Evolutionary conservation across 2,113 vertebrate species (phyloP).

Genomic region (Tursiops truncatus): DNA sequence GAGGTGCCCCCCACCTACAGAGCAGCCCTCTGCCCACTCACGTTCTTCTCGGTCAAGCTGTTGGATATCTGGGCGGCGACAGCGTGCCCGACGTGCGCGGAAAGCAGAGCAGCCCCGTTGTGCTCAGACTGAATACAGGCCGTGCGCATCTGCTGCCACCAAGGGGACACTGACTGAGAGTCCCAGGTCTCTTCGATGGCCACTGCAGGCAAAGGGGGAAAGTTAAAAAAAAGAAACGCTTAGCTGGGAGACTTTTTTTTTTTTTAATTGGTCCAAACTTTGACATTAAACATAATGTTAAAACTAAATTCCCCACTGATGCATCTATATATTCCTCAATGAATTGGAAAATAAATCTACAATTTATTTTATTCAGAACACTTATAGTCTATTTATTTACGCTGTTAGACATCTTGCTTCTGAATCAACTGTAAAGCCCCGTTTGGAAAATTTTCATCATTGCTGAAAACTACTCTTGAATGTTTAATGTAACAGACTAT

Average conservation of each 20-base stretch:
- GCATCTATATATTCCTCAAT: not conserved
- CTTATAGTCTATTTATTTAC: not conserved
- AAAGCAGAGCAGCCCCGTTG: slow-evolving; percentile 91
- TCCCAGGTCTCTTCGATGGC: slow-evolving; percentile 95
- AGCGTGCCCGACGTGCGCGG: slow-evolving; percentile 90
- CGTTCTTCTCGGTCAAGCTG: slow-evolving; percentile 87
- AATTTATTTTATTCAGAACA: not conserved
- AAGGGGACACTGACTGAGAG: slow-evolving; percentile 93
- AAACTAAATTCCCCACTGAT: not conserved
- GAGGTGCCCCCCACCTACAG: not conserved
- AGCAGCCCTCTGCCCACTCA: slow-evolving; percentile 59
- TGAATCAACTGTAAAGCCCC: not conserved
- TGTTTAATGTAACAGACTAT: not conserved
- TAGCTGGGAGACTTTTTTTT: rapidly evolving
- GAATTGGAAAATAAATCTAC: not conserved
- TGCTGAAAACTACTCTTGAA: not conserved
- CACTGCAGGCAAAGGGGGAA: slow-evolving; percentile 76
- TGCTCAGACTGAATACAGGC: slow-evolving; percentile 92
- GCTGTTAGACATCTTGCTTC: not conserved
- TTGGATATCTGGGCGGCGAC: slow-evolving; percentile 89
- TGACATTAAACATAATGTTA: not conserved
- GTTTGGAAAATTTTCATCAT: not conserved
- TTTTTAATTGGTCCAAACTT: not conserved
- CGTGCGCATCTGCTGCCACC: slow-evolving; percentile 97
- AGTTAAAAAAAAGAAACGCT: rapidly evolving